Conservation (phyloP, 23 tunicate species). For the Styela clava region DNA sequence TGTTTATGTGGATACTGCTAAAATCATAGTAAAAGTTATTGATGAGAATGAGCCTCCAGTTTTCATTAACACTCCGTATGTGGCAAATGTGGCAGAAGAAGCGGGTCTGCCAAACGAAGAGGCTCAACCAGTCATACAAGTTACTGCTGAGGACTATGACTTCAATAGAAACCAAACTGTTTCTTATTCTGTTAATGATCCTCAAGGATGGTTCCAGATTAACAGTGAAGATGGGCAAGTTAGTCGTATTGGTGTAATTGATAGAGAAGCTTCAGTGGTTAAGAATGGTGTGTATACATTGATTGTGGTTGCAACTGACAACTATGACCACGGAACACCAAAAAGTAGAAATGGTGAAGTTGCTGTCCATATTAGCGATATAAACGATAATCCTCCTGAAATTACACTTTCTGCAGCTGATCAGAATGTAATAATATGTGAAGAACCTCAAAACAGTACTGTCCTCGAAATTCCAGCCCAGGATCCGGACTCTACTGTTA, state of each 20-base stretch:
- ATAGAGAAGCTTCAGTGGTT: conserved; percentile 65
- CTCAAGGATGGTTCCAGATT: conserved; percentile 67
- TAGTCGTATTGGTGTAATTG: conserved; percentile 29
- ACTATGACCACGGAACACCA: conserved; percentile 26
- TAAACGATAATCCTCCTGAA: conserved; percentile 72
- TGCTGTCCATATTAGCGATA: conserved; percentile 32
- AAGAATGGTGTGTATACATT: conserved; percentile 35
- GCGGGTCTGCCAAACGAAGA: background rate
- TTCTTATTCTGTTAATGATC: conserved; percentile 18
- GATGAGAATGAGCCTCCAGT: conserved; percentile 89
- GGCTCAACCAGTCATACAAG: conserved; percentile 12
- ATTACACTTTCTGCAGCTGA: conserved; percentile 11
- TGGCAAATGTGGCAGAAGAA: background rate
- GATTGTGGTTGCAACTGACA: conserved; percentile 54
- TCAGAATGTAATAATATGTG: conserved; percentile 29
- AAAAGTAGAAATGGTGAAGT: conserved; percentile 8
- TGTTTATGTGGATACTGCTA: conserved; percentile 1
- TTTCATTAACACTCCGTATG: conserved; percentile 48
- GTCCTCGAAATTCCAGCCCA: conserved; percentile 31
- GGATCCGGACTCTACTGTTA: conserved; percentile 47
- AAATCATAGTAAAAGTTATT: conserved; percentile 29
- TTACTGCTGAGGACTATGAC: conserved; percentile 60
- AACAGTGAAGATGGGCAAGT: conserved; percentile 30
- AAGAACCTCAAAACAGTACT: conserved; percentile 21
- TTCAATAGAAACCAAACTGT: conserved; percentile 63